Percentiles rank a stretch among this genome's conserved stretches.
phyloP scores from a whole-genome alignment of 2,797 vertebrate species.

The Parauchenoglanis punctatus region DNA sequence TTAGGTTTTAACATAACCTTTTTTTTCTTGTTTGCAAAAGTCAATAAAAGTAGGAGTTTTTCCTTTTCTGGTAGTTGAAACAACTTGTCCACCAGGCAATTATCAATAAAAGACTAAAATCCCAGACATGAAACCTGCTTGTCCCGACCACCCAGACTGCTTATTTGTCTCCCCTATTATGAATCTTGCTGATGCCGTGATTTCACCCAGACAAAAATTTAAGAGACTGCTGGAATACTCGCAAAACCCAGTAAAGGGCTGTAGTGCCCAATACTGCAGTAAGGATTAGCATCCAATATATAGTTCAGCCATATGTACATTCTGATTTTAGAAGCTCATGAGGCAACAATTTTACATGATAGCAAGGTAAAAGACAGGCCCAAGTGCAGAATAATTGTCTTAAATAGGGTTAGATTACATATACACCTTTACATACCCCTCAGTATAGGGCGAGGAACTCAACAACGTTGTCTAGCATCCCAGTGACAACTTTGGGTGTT shows the following conservation, averaged over 20 bases:
- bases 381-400: not conserved
- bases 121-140: not conserved
- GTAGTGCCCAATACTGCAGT: not conserved
- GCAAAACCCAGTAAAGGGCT: not conserved
- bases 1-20: not conserved
- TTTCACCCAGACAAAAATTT: not conserved
- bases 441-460: not conserved
- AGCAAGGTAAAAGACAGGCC: not conserved
- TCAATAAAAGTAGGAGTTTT: not conserved
- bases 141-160: not conserved
- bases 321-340: not conserved
- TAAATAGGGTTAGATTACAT: not conserved
- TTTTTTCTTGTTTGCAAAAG: not conserved
- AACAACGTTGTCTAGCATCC: not conserved
- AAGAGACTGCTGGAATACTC: not conserved
- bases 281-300: not conserved
- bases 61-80: not conserved
- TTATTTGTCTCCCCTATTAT: too few species aligned
- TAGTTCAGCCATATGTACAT: not conserved
- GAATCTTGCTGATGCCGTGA: not conserved
- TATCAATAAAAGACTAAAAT: not conserved
- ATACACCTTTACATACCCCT: not conserved
- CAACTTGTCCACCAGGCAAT: not conserved
- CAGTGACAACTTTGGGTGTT: not conserved
- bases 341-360: not conserved